Base-by-base conservation (phyloP, 2,113 vertebrate genomes). In the Chroicocephalus ridibundus region DNA sequence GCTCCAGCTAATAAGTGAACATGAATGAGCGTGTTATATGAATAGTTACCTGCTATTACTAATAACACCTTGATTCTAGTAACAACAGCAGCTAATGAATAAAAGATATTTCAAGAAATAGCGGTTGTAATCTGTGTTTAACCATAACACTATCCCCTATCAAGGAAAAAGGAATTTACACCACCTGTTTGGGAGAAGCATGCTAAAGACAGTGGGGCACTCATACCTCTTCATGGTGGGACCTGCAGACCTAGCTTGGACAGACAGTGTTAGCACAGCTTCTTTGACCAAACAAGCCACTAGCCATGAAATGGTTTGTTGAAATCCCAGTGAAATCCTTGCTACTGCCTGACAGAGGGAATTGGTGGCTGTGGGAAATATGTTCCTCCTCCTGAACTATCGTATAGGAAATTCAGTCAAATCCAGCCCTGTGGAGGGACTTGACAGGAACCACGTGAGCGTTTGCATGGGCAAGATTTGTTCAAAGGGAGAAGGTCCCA, bases 101-200 rank as follows among this genome's bases (percentile, higher is more conserved):
- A 79, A 58, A 78, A 89, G 13, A 12, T 55, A 55, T 36, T 89
- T 78, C 55, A 89, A 94, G 55, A 78, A 89, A 82, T 15, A 79
- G 31, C 3, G 2, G 8, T 46, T 58, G 47, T 60, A 58, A 74
- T 70, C 46, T 68, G 11, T 86, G 40, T 55, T 83, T 83, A 49
- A 31, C 38, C 34, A 11, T 34, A 82, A 36, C 46, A 32, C 13
- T 60, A 65, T 83, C 18, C 40, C 6, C 10, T 62, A 29, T 25
- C 19, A 81, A 82, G 46, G 26, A 68, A 74, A 92, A 82, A 29
- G 34, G 69, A 79, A 36, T 71, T 88, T 68, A n/a, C 14, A 75
- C 20, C 12, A 26, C 10, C 24, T 38, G 7, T 75, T 77, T 65
- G 47, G 44, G 44, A 93, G 44, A 83, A 92, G 86, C 21, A 40